Evolutionary conservation across 1,140 invertebrate species (phyloP).

Genomic region (Pseudomyrmex flavicornis): DNA sequence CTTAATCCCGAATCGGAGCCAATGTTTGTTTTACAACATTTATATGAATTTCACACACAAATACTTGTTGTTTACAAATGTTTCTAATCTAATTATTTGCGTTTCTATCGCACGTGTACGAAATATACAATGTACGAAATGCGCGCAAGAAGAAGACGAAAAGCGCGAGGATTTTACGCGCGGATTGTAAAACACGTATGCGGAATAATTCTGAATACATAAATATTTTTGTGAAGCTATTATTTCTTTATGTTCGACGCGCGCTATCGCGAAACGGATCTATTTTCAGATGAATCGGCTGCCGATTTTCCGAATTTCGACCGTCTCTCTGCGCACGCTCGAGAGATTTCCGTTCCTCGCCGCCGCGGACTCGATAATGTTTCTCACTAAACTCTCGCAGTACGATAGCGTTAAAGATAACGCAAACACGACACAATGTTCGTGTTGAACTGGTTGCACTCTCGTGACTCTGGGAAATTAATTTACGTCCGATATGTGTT

Average conservation of each 20-base stretch:
- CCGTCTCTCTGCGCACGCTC: neutral
- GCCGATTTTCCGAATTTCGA: slow-evolving; percentile 2
- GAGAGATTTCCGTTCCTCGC: neutral
- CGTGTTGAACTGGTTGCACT: too few relatives aligned
- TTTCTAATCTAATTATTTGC: too few relatives aligned
- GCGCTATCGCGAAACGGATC: slow-evolving; percentile 40
- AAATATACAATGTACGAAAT: neutral
- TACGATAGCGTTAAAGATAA: neutral
- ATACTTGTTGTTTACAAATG: neutral
- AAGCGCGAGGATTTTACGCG: neutral
- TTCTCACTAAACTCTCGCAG: neutral
- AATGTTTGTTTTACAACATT: neutral
- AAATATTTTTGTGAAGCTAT: slow-evolving; percentile 35
- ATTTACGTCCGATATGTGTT: too few relatives aligned
- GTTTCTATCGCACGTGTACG: too few relatives aligned
- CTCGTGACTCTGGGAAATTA: too few relatives aligned
- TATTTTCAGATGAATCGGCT: slow-evolving; percentile 36
- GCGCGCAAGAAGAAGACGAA: neutral
- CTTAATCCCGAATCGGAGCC: neutral
- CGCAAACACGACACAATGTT: too few relatives aligned
- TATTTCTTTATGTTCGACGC: slow-evolving; percentile 23
- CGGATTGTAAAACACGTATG: neutral
- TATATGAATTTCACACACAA: neutral
- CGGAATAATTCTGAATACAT: neutral
- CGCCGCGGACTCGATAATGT: neutral